Conservation (phyloP, 2,797 vertebrate genomes). For the Gorsachius magnificus region DNA sequence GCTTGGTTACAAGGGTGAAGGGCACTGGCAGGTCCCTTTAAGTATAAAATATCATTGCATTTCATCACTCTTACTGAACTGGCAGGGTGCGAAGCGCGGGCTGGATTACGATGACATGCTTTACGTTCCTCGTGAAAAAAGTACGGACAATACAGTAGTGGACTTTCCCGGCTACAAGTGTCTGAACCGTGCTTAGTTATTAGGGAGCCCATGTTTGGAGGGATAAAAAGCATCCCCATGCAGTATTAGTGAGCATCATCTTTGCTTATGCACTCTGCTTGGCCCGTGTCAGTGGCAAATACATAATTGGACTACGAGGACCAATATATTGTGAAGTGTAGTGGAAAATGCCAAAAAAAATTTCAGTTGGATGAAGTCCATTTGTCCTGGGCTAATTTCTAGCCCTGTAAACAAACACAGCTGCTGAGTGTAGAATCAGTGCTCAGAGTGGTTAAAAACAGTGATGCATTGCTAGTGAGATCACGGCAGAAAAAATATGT, state of each 20-base stretch:
- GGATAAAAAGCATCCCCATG: background rate
- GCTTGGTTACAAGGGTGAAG: background rate
- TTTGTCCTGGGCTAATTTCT: conserved; percentile 75
- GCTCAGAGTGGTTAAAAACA: conserved; percentile 71
- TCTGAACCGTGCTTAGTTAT: background rate
- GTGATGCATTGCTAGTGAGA: conserved; percentile 70
- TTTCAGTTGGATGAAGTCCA: conserved; percentile 67
- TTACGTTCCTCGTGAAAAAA: conserved; percentile 1
- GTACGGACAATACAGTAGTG: background rate
- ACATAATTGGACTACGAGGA: conserved; percentile 68
- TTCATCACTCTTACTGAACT: background rate
- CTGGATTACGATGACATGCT: background rate
- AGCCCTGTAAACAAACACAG: conserved; percentile 83
- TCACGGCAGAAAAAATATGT: conserved; percentile 61
- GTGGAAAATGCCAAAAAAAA: conserved; percentile 69
- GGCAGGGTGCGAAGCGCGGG: background rate
- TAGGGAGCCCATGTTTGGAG: background rate
- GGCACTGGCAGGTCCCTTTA: background rate
- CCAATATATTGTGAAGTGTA: conserved; percentile 72
- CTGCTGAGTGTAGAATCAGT: conserved; percentile 73
- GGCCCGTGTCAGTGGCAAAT: conserved; percentile 48
- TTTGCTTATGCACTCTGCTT: conserved; percentile 44
- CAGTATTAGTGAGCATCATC: background rate
- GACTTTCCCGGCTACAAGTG: background rate
- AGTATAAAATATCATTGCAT: background rate